Base-by-base conservation (phyloP, 2,113 vertebrate genomes). In the Cheirogaleus medius region DNA sequence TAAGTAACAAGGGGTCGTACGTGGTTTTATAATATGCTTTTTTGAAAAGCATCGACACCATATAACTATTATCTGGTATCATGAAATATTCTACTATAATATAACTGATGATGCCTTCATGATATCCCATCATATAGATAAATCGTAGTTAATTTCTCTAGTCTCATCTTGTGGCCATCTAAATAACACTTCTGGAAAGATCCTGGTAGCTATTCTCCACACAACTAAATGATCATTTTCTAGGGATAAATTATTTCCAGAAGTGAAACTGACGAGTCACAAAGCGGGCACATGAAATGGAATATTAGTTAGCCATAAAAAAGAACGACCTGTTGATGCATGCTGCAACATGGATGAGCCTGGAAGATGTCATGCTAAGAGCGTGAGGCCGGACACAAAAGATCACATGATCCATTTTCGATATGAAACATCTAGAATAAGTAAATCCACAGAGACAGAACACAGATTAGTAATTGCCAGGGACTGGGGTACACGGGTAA, bases 81-180 rank as follows among this genome's bases (percentile, higher is more conserved):
- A 37, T 1, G 0, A 83, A 66, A 89, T 74, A 20, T 2, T 71
- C 47, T 44, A 5, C 76, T 15, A 11, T 3, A 2, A 21, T 7
- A 0, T 20, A 10, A 49, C 23, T 6, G 10, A 54, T 0, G n/a
- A n/a, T 2, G 0, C 15, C 54, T 63, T 54, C 11, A 3, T 15
- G 17, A 14, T 8, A 39, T 13, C 5, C 3, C 6, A 1, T 49
- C 27, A 1, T 3, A 39, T 3, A 44, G 34, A 18, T 34, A 11
- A 69, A 74, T 71, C 29, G 18, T 10, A 39, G 73, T 52, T 29
- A 34, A 56, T 47, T 66, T 52, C 54, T 58, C 15, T 23, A 42
- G 20, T 47, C 42, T 58, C 44, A n/a, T 42, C 25, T 47, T 42
- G 17, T 32, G 44, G 32, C 56, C 39, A 5, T 87, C 42, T 47